These are phyloP conservation scores for Phasianus colchicus DNA, from an alignment of 2,113 vertebrate genomes.

Conservation along the genomic window DNA sequence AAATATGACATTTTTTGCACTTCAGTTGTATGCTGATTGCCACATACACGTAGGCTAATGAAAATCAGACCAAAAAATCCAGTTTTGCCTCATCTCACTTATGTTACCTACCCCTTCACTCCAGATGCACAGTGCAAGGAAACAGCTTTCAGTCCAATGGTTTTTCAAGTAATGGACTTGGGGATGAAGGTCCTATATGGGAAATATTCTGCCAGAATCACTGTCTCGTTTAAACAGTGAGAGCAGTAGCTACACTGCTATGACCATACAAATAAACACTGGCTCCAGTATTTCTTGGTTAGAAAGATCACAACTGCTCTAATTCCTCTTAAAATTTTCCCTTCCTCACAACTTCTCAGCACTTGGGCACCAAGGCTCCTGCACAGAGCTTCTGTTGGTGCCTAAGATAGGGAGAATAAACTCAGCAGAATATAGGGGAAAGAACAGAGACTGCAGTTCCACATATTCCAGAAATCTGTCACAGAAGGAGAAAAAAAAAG, in stretches of 20 bases:
- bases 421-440: background rate
- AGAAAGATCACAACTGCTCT: background rate
- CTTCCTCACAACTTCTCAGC: background rate
- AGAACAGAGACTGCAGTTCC: background rate
- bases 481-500: background rate
- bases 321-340: background rate
- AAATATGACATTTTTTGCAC: background rate
- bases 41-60: background rate
- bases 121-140: background rate
- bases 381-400: background rate
- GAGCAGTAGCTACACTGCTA: background rate
- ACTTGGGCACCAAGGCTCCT: background rate
- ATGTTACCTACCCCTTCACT: rapidly evolving
- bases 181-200: background rate
- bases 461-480: background rate
- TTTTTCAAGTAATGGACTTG: background rate
- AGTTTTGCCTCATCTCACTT: background rate
- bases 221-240: background rate
- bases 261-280: background rate
- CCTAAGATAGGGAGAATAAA: background rate
- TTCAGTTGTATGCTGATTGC: background rate
- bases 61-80: background rate
- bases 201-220: background rate
- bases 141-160: background rate
- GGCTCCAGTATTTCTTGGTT: background rate